Base-by-base conservation (phyloP, 2,888 invertebrate genomes). In the Rhodophaea formosa region DNA sequence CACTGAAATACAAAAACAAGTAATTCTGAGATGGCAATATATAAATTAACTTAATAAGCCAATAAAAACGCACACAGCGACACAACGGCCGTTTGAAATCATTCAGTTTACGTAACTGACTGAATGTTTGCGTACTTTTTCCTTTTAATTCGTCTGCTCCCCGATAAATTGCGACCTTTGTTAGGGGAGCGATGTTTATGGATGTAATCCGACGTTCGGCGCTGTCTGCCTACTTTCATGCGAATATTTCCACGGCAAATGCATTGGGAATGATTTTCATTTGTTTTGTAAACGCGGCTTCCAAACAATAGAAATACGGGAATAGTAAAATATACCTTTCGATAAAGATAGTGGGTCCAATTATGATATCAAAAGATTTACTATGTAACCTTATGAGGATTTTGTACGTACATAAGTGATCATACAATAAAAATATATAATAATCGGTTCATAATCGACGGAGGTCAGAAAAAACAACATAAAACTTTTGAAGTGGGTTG, bases 161-260 rank as follows among this genome's bases (percentile, higher is more conserved):
- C 77, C 78, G 74, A 80, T 85, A 83, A 84, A 84, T 83, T 80
- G 77, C 74, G 74, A 81, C 80, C 79, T 79, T 79, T 82, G 80
- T 81, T 74, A 71, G 76, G 80, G 80, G 64, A 68, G 66, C 64
- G 69, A 80, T 84, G 80, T 85, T 86, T 85, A 83, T 85, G 80
- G 77, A 78, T 75, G 80, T 82, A 80, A 84, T 82, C 79, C 74
- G 65, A 66, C 66, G 64, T 58, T 59, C 58, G 30, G 8, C 16
- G 39, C 16, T 30, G 42, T 49, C 30, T 49, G 23, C 47, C 42
- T 49, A 42, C 56, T 23, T 30, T 23, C 39, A 43, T 56, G 29
- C 42, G 35, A 49, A 56, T 51, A 56, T 56, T 49, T 39, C 8
- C 17, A 7, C 32, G 16, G 8, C 15, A 44, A 30, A 45, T 32